phyloP scores from a whole-genome alignment of 2,113 vertebrate genomes.

The Leptobrachium ailaonicum region DNA sequence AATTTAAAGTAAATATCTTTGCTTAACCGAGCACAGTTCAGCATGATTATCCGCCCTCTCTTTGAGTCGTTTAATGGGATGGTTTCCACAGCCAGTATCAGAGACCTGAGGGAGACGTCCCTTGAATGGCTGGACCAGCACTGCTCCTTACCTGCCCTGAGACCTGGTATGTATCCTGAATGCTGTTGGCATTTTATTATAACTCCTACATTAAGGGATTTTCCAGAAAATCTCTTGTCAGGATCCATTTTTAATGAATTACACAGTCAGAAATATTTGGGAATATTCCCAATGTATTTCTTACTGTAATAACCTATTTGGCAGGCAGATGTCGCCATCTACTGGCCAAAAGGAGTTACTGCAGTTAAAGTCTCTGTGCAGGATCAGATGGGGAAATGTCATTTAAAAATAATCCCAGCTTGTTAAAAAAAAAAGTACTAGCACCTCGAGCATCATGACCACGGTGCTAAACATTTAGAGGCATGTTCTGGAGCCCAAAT shows the following conservation, averaged over 20 bases:
- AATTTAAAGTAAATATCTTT: background rate
- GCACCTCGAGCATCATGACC: background rate
- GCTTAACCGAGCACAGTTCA: constrained; percentile 86
- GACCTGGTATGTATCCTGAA: constrained; percentile 79
- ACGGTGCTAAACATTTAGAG: too few species aligned
- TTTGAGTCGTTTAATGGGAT: constrained; percentile 95
- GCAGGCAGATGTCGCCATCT: too few species aligned
- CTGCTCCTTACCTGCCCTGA: constrained; percentile 86
- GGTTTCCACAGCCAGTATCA: constrained; percentile 89
- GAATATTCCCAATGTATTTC: too few species aligned
- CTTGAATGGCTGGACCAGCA: constrained; percentile 93
- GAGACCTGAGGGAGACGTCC: constrained; percentile 85
- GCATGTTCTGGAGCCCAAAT: too few species aligned
- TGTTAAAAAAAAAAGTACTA: background rate
- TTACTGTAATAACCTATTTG: too few species aligned
- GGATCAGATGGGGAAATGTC: too few species aligned
- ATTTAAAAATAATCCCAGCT: too few species aligned
- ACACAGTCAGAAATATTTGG: too few species aligned
- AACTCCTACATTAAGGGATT: too few species aligned
- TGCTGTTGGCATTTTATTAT: background rate
- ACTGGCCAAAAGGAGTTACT: too few species aligned
- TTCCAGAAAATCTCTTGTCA: background rate
- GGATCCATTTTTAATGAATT: too few species aligned
- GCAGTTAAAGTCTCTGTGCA: too few species aligned
- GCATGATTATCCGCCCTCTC: constrained; percentile 89